Base-by-base conservation (phyloP, 2,888 invertebrate genomes). In the Belgica antarctica region DNA sequence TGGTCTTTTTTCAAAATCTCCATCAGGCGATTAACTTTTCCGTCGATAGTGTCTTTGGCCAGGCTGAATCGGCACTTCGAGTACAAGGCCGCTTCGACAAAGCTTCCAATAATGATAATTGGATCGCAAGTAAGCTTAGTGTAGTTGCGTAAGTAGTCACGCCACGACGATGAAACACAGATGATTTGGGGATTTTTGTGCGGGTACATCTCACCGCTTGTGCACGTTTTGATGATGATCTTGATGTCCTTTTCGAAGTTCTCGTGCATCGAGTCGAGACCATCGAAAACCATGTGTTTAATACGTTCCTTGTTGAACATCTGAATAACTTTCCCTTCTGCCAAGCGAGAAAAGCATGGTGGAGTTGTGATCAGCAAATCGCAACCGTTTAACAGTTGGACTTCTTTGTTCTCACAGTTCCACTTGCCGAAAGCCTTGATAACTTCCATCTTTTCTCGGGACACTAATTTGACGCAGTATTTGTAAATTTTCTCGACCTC, bases 71-170 rank as follows among this genome's bases (percentile, higher is more conserved):
- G 17, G 19, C 52, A 79, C 76, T 83, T 73, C n/a, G 86, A 87
- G 78, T 89, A 92, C 12, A 90, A 79, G 0, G 89, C 85, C 61
- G 89, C 89, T 79, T 92, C 92, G 73, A 89, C 82, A 73, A 86
- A 86, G 22, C 89, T 87, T 0, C 87, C 85, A 70, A 92, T 87
- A 70, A 88, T 86, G 2, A 91, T 78, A 1, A 87, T 80, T 0
- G 89, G 86, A 74, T 85, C 82, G 0, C 82, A 80, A 15, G 87
- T 82, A 57, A 79, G 81, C 46, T 80, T 81, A 0, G 84, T 81
- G 25, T 90, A 80, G 0, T 81, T 78, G 61, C 83, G 81, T 74
- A 91, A 78, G 10, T 81, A 77, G 15, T 80, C 75, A 31, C 85
- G 86, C 90, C 91, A 92, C 62, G 83, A 80, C 66, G 85, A 81